Conservation (phyloP, 2,888 invertebrate genomes). For the Cetonia aurata region DNA sequence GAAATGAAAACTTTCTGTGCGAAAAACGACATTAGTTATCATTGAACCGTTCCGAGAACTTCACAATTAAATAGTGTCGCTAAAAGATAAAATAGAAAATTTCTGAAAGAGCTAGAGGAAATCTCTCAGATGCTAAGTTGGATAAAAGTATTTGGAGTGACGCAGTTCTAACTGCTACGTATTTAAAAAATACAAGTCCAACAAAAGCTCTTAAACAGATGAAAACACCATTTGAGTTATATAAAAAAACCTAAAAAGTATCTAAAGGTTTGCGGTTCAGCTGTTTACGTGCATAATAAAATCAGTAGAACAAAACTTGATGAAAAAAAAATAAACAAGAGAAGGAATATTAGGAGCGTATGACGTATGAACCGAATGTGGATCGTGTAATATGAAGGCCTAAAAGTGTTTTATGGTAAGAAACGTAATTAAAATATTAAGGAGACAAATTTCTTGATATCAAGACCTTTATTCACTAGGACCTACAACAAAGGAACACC, state of each 20-base stretch:
- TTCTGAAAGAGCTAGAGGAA: background rate
- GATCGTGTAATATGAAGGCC: background rate
- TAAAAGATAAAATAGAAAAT: background rate
- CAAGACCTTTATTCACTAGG: no score
- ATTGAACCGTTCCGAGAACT: background rate
- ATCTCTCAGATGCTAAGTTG: background rate
- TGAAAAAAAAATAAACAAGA: background rate
- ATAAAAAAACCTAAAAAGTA: no score
- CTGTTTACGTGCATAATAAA: background rate
- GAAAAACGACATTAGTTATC: background rate
- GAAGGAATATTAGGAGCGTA: background rate
- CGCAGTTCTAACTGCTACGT: background rate
- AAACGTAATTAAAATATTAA: background rate
- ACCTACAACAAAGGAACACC: no score
- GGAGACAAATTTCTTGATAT: background rate
- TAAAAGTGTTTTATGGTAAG: background rate
- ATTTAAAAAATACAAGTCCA: background rate
- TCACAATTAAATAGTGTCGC: background rate
- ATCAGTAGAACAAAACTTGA: background rate
- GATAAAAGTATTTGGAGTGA: background rate
- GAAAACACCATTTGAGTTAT: no score
- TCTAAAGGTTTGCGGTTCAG: background rate
- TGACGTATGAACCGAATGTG: background rate
- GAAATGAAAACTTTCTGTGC: background rate
- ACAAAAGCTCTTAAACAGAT: no score